Base-by-base conservation (phyloP, 1,140 invertebrate species). In the Drosophila nikananu region DNA sequence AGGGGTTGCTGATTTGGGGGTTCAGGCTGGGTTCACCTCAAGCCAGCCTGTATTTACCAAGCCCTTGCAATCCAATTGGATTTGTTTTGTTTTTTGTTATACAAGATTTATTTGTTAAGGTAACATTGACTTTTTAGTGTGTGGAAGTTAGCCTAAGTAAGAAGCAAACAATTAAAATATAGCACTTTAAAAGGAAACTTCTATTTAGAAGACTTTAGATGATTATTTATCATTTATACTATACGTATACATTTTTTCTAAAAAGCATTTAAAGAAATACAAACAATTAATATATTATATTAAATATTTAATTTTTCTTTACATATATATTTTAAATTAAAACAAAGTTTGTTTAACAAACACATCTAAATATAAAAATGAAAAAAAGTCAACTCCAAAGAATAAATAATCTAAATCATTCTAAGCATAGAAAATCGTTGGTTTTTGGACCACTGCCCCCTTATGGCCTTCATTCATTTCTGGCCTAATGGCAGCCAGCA, bases 401-500 rank as follows among this genome's bases (percentile, higher is more conserved):
- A n/a, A n/a, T n/a, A n/a, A n/a, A n/a, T 12, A 1, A 23, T 48
- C 12, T 13, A 0, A 15, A 21, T 0, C 21, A 13, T 52, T 15
- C 3, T n/a, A 15, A 30, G 23, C 12, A 13, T 1, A 0, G 3
- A 15, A 35, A 49, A 27, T 25, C 25, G 5, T 32, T 9, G 13
- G 2, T 12, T 10, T 10, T 37, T 8, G 23, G 15, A 59, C 37
- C 32, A 19, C 19, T 32, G 9, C 25, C 12, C 52, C 32, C 27
- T 5, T n/a, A 23, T n/a, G 19, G 0, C 44, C 44, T 27, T 30
- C 46, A 41, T 27, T 17, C 44, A 59, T 49, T 72, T 41, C 17
- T 42, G 27, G 21, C 12, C 30, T 39, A 67, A 68, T 71, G 63
- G 39, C 49, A 39, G 35, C 25, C 49, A 39, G 35, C 25, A 30